Percentiles rank a stretch among this genome's conserved stretches.
phyloP scores from a whole-genome alignment of 2,113 vertebrate genomes.

The Ciconia maguari region DNA sequence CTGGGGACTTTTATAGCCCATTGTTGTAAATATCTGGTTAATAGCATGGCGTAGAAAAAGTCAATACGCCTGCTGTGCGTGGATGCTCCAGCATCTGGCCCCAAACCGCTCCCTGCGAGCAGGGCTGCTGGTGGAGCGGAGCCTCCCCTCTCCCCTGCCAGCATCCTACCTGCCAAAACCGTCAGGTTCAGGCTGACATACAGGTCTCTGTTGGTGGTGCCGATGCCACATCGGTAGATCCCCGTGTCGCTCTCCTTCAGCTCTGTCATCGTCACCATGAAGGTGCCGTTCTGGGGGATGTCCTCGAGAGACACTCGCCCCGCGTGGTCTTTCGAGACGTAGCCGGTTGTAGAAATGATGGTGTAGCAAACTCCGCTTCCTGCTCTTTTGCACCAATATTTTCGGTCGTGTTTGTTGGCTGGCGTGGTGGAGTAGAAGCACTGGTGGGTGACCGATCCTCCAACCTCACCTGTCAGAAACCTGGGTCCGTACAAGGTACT shows the following conservation, averaged over 20 bases:
- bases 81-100: neutral
- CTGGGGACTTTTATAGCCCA: neutral
- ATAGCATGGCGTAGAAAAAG: neutral
- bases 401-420: constrained; percentile 66
- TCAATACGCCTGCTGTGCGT: rapidly evolving
- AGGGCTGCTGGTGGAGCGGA: rapidly evolving
- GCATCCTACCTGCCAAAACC: constrained; percentile 32
- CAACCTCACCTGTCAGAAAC: constrained; percentile 21
- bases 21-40: rapidly evolving
- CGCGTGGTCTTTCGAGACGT: neutral
- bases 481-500: constrained; percentile 38
- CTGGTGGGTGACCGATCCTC: constrained; percentile 60
- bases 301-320: constrained; percentile 56
- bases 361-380: neutral
- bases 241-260: constrained; percentile 38
- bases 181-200: constrained; percentile 50
- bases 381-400: constrained; percentile 70
- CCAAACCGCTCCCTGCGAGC: neutral
- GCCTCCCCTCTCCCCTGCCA: neutral
- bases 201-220: constrained; percentile 14
- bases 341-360: constrained; percentile 55
- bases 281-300: neutral
- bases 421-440: constrained; percentile 56
- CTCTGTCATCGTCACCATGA: constrained; percentile 42
- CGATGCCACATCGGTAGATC: constrained; percentile 72